Percentiles rank a stretch among this genome's conserved stretches.
phyloP scores from a whole-genome alignment of 2,797 vertebrate genomes.

The Cyprinodon diabolis region DNA sequence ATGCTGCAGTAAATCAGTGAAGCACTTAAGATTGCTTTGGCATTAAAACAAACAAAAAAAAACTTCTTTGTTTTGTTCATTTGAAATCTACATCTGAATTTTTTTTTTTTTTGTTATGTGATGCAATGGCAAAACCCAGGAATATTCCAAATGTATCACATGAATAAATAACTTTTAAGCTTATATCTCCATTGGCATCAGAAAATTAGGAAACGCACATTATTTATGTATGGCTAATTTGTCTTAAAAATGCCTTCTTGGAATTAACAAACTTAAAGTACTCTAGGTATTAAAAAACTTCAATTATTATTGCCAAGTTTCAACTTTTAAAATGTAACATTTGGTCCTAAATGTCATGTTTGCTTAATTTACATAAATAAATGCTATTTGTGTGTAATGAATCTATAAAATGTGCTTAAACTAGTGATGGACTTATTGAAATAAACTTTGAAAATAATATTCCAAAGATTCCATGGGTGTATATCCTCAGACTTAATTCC shows the following conservation, averaged over 20 bases:
- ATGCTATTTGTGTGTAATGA: no score
- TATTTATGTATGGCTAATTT: background rate
- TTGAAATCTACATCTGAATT: no score
- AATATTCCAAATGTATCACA: background rate
- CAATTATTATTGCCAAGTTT: no score
- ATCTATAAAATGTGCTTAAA: no score
- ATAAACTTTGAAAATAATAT: no score
- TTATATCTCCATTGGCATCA: background rate
- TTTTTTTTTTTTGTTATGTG: background rate
- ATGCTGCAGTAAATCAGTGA: background rate
- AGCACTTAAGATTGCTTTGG: background rate
- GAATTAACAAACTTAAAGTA: background rate
- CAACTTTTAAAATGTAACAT: background rate
- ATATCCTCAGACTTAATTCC: no score
- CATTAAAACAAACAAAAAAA: background rate
- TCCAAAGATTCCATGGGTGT: no score
- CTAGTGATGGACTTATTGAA: no score
- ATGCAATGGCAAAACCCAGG: background rate
- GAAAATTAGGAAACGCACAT: background rate
- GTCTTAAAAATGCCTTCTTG: background rate
- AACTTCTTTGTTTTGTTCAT: no score
- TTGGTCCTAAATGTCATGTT: background rate
- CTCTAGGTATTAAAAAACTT: background rate
- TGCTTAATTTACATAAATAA: background rate
- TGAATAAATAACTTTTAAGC: background rate